phyloP scores from a whole-genome alignment of 2,113 vertebrate species.

The Rynchops niger region DNA sequence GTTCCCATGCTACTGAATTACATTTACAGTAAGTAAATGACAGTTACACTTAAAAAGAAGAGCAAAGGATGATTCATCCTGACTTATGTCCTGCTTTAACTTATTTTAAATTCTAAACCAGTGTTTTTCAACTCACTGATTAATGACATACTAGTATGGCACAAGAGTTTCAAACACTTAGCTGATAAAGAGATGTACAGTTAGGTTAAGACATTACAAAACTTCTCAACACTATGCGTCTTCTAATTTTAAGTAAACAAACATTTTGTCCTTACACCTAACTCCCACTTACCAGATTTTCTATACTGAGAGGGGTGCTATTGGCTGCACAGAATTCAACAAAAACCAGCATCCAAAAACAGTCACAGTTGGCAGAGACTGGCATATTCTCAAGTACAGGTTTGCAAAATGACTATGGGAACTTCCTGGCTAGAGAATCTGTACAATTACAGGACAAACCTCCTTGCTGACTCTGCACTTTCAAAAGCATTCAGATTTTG shows the following conservation, averaged over 20 bases:
- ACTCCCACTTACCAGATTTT: slow-evolving; percentile 70
- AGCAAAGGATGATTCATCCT: slow-evolving; percentile 45
- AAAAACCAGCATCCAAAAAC: background rate
- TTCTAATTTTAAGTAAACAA: slow-evolving; percentile 66
- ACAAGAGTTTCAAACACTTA: slow-evolving; percentile 19
- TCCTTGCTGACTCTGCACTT: background rate
- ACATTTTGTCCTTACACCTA: slow-evolving; percentile 59
- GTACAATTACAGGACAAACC: background rate
- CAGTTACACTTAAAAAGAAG: slow-evolving; percentile 30
- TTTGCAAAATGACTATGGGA: background rate
- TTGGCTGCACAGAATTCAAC: slow-evolving; percentile 9
- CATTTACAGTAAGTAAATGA: background rate
- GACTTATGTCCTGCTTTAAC: slow-evolving; percentile 24
- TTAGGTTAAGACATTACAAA: slow-evolving; percentile 39
- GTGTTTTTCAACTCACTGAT: slow-evolving; percentile 8
- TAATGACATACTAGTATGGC: background rate
- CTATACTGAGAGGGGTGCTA: slow-evolving; percentile 28
- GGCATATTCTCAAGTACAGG: slow-evolving; percentile 4
- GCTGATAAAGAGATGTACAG: slow-evolving; percentile 33
- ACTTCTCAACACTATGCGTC: slow-evolving; percentile 38
- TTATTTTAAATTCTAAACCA: slow-evolving; percentile 9
- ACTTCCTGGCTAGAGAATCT: background rate
- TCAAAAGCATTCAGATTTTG: slow-evolving; percentile 12
- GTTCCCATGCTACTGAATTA: background rate
- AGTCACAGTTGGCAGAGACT: background rate